Base-by-base conservation (phyloP, 2,888 invertebrate species). In the Muscina levida region DNA sequence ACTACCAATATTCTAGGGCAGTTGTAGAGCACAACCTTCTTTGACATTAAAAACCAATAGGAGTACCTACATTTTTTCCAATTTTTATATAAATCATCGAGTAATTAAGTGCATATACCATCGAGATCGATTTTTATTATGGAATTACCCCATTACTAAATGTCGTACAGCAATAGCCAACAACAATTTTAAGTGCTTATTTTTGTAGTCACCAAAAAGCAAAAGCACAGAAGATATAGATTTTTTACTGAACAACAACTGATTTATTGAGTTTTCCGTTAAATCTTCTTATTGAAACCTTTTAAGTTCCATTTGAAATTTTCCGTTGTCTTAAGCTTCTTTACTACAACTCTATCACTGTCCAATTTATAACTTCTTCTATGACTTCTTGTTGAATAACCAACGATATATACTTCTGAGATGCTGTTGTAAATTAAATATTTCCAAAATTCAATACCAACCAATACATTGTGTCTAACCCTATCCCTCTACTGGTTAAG, bases 231-330 rank as follows among this genome's bases (percentile, higher is more conserved):
- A 31, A 31, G 8, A 31, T 31, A 59, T 71, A 72, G 62, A 71
- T 71, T 81, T 81, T 77, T 77, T 81, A 81, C 81, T 77, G 81
- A 81, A 81, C 67, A 72, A 71, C 66, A 80, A 77, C 73, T 77
- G 77, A 81, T 74, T 77, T 73, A 81, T 74, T 68, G 53, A 68
- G 46, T 26, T 79, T 79, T 66, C 2, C 1, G 62, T 74, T 74
- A 31, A 5, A 31, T 31, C 31, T 42, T 71, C 31, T 5, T n/a
- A n/a, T n/a, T 5, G 10, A 72, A 72, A 67, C 8, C 26, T 37
- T 76, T 77, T 81, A 44, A 68, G 19, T 81, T 81, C 22, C 31
- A 31, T 73, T 62, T 80, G 39, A 72, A n/a, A 26, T 70, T 59
- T 44, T 46, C 57, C 31, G 4, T 26, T 51, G 15, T 39, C 37